Evolutionary conservation across 2,888 invertebrate species (phyloP).

Genomic region (Pecten maximus): DNA sequence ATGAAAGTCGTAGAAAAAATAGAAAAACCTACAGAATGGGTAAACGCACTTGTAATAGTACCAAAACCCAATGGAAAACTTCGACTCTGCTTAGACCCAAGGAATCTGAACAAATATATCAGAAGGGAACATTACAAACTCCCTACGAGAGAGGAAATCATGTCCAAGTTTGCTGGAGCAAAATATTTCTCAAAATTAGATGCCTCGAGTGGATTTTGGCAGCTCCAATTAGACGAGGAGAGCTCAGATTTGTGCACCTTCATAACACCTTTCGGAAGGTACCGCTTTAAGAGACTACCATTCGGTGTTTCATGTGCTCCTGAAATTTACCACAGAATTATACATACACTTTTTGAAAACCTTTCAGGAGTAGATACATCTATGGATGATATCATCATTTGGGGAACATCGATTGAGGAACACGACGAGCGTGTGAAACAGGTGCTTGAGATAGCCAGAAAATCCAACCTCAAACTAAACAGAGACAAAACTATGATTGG

Average conservation of each 20-base stretch:
- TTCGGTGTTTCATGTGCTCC: conserved; percentile 44
- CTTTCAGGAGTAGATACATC: conserved; percentile 49
- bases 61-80: conserved; percentile 60
- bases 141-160: conserved; percentile 61
- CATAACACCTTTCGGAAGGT: conserved; percentile 55
- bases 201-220: conserved; percentile 61
- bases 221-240: conserved; percentile 51
- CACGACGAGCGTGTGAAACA: conserved; percentile 40
- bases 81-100: conserved; percentile 63
- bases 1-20: conserved; percentile 58
- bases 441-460: conserved; percentile 45
- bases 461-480: conserved; percentile 48
- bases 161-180: conserved; percentile 54
- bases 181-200: conserved; percentile 58
- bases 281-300: conserved; percentile 31
- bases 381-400: conserved; percentile 53
- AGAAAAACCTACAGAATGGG: conserved; percentile 64
- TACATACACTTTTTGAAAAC: conserved; percentile 50
- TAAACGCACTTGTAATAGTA: conserved; percentile 59
- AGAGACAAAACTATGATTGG: conserved; percentile 50
- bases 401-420: conserved; percentile 37
- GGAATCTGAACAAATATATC: conserved; percentile 61
- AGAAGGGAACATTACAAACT: conserved; percentile 59
- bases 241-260: conserved; percentile 47
- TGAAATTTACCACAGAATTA: conserved; percentile 51